Evolutionary conservation across 2,888 invertebrate genomes (phyloP).

Genomic region (Lysandra coridon): DNA sequence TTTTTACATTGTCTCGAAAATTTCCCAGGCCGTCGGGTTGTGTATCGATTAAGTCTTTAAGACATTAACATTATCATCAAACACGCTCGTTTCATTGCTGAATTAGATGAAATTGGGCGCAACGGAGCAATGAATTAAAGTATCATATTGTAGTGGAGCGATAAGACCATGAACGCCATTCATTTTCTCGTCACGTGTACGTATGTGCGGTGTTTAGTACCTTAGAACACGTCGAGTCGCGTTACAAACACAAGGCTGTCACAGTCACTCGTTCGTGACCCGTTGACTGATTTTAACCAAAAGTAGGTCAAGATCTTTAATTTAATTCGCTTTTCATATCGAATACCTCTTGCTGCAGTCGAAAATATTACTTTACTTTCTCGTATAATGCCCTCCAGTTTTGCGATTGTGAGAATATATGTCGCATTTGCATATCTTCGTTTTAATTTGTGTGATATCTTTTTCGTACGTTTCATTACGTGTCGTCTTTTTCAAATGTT

Average conservation of each 20-base stretch:
- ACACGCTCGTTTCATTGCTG: not conserved
- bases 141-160: constrained; percentile 18
- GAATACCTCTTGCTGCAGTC: constrained; percentile 48
- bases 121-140: not conserved
- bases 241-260: constrained; percentile 69
- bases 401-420: constrained; percentile 17
- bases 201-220: constrained; percentile 47
- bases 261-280: constrained; percentile 78
- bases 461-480: not conserved
- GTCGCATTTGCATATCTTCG: constrained; percentile 11
- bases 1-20: not conserved
- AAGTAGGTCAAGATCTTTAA: constrained; percentile 76
- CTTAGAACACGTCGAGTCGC: constrained; percentile 60
- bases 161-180: constrained; percentile 31
- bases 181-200: constrained; percentile 38
- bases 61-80: not conserved
- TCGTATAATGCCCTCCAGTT: constrained; percentile 7
- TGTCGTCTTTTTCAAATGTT: not conserved
- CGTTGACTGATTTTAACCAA: constrained; percentile 73
- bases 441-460: constrained; percentile 15
- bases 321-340: constrained; percentile 66
- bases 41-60: not conserved
- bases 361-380: constrained; percentile 5
- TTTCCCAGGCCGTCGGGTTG: constrained; percentile 4
- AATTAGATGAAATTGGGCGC: not conserved